Base-by-base conservation (phyloP, 2,113 vertebrate genomes). In the Gyps fulvus region DNA sequence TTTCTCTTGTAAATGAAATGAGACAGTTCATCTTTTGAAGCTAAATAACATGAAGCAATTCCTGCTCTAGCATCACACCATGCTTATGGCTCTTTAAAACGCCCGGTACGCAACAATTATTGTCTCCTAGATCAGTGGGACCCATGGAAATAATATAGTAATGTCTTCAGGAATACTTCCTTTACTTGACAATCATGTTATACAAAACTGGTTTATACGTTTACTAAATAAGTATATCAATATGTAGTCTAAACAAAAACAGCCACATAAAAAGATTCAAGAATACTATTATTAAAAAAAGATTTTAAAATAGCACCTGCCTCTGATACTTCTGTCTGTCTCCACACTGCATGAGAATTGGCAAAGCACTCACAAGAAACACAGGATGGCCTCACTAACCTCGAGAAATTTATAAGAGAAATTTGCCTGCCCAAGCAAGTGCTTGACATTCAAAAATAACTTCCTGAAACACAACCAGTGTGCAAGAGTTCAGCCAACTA, bases 131-230 rank as follows among this genome's bases (percentile, higher is more conserved):
- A 38, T n/a, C 36, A 67, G n/a, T 11, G 22, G 26, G 43, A 79
- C 16, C 20, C 0, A 0, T 16, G 17, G 50, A 74, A 88, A 63
- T 22, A 1, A 55, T 11, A 40, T 0, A 58, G 27, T 5, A 31
- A 55, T 20, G 6, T 47, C 55, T 70, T 52, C 1, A 2, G 9
- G 16, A 72, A 47, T 12, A 36, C 11, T 21, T n/a, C 19, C 32
- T 92, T 87, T 63, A 49, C 47, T 23, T 54, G 52, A 52, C 23
- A 67, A 57, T 27, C 16, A 10, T 4, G 12, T 36, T 47, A 50
- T 1, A 50, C 29, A 52, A 32, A 47, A 1, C 6, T 42, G 9
- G 7, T 83, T 78, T 29, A 78, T n/a, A 84, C 2, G 26, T 45
- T 88, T 55, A 50, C 17, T 63, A 54, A 85, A 58, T 47, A 34